phyloP scores from a whole-genome alignment of 1,140 invertebrate genomes.

The Oncopodura yosiiana region DNA sequence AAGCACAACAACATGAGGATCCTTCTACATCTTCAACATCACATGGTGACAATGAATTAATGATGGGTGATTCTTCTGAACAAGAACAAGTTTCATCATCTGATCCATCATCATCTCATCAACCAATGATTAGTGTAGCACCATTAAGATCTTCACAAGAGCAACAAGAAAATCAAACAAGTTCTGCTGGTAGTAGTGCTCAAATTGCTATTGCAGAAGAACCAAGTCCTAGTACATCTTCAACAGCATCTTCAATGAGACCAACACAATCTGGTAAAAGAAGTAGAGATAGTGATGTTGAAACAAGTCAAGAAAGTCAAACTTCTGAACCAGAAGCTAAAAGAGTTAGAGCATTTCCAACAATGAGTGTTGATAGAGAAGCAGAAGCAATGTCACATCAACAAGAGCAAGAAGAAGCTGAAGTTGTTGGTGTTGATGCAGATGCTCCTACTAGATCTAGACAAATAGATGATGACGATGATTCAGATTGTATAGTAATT shows the following conservation, averaged over 20 bases:
- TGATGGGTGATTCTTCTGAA: constrained; percentile 34
- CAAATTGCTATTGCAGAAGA: constrained; percentile 16
- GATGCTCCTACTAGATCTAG: constrained; percentile 29
- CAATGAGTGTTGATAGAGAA: constrained; percentile 30
- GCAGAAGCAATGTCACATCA: constrained; percentile 42
- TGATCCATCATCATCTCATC: constrained; percentile 28
- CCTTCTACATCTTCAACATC: constrained; percentile 34
- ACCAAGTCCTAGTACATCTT: constrained; percentile 29
- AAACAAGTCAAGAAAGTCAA: constrained; percentile 17
- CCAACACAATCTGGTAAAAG: constrained; percentile 25
- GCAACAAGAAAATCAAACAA: constrained; percentile 21
- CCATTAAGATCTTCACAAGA: constrained; percentile 26
- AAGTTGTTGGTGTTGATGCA: constrained; percentile 28
- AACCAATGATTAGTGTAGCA: constrained; percentile 20
- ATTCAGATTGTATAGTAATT: constrained; percentile 36
- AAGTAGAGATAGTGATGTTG: constrained; percentile 21
- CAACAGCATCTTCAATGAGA: constrained; percentile 9
- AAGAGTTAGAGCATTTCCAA: constrained; percentile 9
- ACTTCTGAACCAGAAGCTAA: constrained; percentile 26
- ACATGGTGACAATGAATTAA: constrained; percentile 20
- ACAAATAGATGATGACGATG: constrained; percentile 31
- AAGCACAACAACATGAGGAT: constrained; percentile 31
- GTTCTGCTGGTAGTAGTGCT: neutral
- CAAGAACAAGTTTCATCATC: constrained; percentile 35
- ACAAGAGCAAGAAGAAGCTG: constrained; percentile 38